Conservation (phyloP, 2,888 invertebrate species). For the Spilarctia lutea region DNA sequence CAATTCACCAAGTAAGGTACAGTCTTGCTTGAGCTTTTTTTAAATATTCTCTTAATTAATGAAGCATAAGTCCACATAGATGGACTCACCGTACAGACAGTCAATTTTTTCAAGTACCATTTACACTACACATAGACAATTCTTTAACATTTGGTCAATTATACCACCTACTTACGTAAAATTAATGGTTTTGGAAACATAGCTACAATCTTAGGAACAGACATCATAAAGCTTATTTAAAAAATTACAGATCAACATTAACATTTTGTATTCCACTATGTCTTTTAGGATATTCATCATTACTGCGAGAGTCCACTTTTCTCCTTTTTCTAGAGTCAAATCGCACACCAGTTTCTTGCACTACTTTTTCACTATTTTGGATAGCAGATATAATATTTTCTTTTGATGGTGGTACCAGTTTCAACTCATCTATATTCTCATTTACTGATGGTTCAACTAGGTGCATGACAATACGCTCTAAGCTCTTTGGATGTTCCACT, state of each 20-base stretch:
- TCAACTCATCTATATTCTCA: constrained; percentile 73
- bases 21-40: constrained; percentile 37
- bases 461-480: constrained; percentile 91
- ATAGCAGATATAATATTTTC: constrained; percentile 82
- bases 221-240: constrained; percentile 47
- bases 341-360: constrained; percentile 77
- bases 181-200: constrained; percentile 38
- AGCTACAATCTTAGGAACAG: constrained; percentile 55
- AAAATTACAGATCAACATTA: constrained; percentile 51
- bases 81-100: constrained; percentile 26
- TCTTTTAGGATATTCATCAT: constrained; percentile 70
- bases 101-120: constrained; percentile 27
- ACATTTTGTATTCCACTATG: constrained; percentile 62
- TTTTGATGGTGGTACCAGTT: constrained; percentile 78
- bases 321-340: constrained; percentile 80
- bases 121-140: constrained; percentile 36
- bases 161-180: constrained; percentile 39
- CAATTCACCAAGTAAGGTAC: constrained; percentile 28
- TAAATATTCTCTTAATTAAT: constrained; percentile 18
- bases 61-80: constrained; percentile 35
- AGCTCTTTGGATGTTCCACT: constrained; percentile 90
- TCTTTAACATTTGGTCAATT: constrained; percentile 48
- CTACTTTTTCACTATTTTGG: constrained; percentile 80
- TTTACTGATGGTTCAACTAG: constrained; percentile 80
- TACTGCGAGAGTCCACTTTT: constrained; percentile 66